phyloP scores from a whole-genome alignment of 2,888 invertebrate species.

The Cheilosia urbana region DNA sequence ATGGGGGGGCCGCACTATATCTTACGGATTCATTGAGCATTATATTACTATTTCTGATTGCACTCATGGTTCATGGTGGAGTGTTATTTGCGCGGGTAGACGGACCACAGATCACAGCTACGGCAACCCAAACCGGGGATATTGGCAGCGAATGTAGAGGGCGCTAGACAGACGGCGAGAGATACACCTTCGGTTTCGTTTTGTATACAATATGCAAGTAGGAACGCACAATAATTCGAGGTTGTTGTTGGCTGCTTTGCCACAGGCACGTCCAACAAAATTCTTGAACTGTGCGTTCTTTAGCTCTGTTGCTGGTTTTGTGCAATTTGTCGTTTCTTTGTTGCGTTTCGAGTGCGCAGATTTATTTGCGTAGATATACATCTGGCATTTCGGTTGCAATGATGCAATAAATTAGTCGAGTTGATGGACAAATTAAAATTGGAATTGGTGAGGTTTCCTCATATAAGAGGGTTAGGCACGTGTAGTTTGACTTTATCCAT shows the following conservation, averaged over 20 bases:
- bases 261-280: constrained; percentile 31
- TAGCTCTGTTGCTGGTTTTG: constrained; percentile 1
- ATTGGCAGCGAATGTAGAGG: constrained; percentile 58
- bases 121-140: constrained; percentile 6
- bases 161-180: constrained; percentile 38
- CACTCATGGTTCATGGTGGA: constrained; percentile 61
- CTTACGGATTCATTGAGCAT: constrained; percentile 71
- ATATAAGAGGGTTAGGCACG: too few species aligned
- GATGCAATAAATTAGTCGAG: constrained; percentile 18
- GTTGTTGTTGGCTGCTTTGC: constrained; percentile 26
- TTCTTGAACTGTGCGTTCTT: constrained; percentile 44
- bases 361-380: not conserved
- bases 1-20: constrained; percentile 20
- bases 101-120: not conserved
- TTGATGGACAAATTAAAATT: constrained; percentile 13
- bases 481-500: too few species aligned
- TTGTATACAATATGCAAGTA: constrained; percentile 18
- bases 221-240: constrained; percentile 58
- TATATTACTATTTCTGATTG: constrained; percentile 68
- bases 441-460: not conserved
- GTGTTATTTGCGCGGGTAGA: not conserved
- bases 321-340: constrained; percentile 18
- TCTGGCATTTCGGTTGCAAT: constrained; percentile 19
- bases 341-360: constrained; percentile 15
- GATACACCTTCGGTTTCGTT: constrained; percentile 61